Base-by-base conservation (phyloP, 2,797 vertebrate genomes). In the Hybognathus amarus region DNA sequence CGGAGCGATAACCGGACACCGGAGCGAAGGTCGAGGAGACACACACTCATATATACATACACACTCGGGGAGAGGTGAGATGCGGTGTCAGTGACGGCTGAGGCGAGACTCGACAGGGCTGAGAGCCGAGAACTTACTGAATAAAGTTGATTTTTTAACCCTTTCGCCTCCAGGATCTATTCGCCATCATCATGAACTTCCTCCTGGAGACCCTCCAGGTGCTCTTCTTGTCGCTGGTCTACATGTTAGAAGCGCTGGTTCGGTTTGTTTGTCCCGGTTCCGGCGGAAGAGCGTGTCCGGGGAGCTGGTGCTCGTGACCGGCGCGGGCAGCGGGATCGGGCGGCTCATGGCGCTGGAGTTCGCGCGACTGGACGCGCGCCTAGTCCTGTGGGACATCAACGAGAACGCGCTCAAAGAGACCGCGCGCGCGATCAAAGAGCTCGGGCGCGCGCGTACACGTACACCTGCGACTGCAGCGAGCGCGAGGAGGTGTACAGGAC, bases 321-420 rank as follows among this genome's bases (percentile, higher is more conserved):
- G 95, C 38, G 92, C 94, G 0, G 92, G 92, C 66, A 90, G 94
- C 27, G 95, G 94, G 18, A 92, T 95, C 68, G 95, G 96, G 59
- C 92, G 92, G 45, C 87, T 90, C 4, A 56, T 95, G 80, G 92
- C 94, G 24, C 85, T 95, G 52, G 88, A 92, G 61, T 92, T 96
- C 86, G 92, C 94, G 59, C 85, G 83, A 0, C 87, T 92, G n/a
- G 93, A 90, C 61, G 91, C 94, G 83, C 92, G 74, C 17, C 80
- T 96, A 33, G 91, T 96, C 52, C 92, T 96, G 15, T 96, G 95
- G 95, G 95, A 96, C 61, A 89, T 94, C 15, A 89, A 94, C 77
- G 81, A 94, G 84, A 90, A 94, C 83, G 88, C 47, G 47, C 47
- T 47, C 61, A 85, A 87, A 87, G 93, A 96, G 90, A 96, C 93